Base-by-base conservation (phyloP, 1,140 invertebrate genomes). In the Musca vetustissima region DNA sequence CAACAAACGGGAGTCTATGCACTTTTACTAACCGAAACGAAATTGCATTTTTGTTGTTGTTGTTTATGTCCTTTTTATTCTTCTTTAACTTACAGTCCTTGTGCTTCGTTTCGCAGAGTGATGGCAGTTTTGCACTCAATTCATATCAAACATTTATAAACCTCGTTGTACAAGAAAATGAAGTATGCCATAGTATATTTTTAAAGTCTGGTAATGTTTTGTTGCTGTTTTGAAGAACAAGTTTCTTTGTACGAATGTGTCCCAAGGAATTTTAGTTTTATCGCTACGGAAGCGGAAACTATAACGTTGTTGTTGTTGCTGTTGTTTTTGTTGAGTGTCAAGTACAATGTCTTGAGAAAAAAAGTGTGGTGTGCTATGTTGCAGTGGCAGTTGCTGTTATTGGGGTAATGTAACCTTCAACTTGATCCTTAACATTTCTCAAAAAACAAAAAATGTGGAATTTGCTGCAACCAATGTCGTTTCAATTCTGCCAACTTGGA, bases 391-490 rank as follows among this genome's bases (percentile, higher is more conserved):
- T 19, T 43, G 22, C 22, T 55, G 53, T 36, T 43, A 43, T 61
- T 61, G 57, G n/a, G 36, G 64, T 66, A 52, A 66, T 66, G 48
- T 66, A 66, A 66, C 64, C 64, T 66, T 66, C 36, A 43, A 66
- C 64, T 66, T 66, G 64, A 66, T 66, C 43, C 64, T 66, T 49
- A 52, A 49, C 64, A 66, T 43, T 43, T 21, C 17, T 21, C 25
- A 28, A 59, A 24, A 59, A 24, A 13, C 4, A 53, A 21, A 2
- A 1, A n/a, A n/a, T n/a, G 52, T 8, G 14, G 4, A n/a, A n/a
- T n/a, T n/a, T 24, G 19, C 15, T 22, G 7, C 53, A 57, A 25
- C 36, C 61, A 24, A 47, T 65, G 19, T 48, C 61, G 36, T 49
- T 65, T 49, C 43, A 17, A n/a, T 49, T 64, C n/a, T 43, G 17